Evolutionary conservation across 2,113 vertebrate species (phyloP).

Genomic region (Microtus richardsoni): DNA sequence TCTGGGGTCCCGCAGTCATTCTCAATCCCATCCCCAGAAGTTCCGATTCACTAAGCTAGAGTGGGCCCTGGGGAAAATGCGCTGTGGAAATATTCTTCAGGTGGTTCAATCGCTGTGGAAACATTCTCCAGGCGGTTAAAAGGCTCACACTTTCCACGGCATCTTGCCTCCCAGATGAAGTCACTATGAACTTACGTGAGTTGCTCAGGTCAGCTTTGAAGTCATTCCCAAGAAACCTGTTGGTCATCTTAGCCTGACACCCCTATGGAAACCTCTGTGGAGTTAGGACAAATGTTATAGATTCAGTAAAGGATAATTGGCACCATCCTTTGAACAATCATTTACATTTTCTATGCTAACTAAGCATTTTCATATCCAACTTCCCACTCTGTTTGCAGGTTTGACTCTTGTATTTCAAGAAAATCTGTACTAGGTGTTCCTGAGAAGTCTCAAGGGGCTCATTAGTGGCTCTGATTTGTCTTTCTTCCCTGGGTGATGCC

Average conservation of each 20-base stretch:
- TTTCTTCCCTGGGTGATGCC: background rate
- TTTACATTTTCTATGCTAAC: constrained; percentile 7
- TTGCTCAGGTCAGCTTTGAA: background rate
- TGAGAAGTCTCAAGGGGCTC: constrained; percentile 10
- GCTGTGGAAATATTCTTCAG: background rate
- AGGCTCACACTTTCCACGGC: background rate
- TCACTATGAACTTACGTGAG: background rate
- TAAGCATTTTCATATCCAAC: constrained; percentile 9
- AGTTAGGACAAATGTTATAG: background rate
- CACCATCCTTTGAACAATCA: background rate
- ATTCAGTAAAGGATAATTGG: background rate
- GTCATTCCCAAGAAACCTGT: background rate
- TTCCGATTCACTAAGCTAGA: background rate
- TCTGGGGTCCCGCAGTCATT: background rate
- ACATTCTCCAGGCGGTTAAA: background rate
- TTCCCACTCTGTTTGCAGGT: constrained; percentile 10
- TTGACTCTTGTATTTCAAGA: background rate
- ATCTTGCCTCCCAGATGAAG: background rate
- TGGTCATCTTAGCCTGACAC: background rate
- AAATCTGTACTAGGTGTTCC: background rate
- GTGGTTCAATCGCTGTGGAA: background rate
- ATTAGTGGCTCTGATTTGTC: background rate
- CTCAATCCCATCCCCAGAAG: background rate
- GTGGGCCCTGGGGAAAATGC: background rate
- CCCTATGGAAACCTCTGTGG: background rate